Evolutionary conservation across 2,113 vertebrate genomes (phyloP), one percentile per base, ranked within the genome.

Genomic region (Anolis carolinensis): DNA sequence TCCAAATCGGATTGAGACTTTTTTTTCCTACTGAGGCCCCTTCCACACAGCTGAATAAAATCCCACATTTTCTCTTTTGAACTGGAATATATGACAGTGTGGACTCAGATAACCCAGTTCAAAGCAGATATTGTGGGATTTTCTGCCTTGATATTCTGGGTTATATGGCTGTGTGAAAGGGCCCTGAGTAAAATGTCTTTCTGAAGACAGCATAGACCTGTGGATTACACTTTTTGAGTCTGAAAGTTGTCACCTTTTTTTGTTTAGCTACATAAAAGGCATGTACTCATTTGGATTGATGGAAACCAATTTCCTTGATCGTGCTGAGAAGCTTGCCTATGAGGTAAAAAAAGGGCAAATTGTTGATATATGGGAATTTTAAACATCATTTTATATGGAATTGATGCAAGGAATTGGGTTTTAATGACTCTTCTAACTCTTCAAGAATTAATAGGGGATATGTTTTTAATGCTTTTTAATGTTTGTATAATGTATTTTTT

Each of bases 201-300:
- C 14, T 63, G 9, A 25, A 62, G 44, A 14, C 16, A 6, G n/a
- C 55, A 2, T 63, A 48, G 3, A 6, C 20, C 5, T 44, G 39
- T 0, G 30, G 68, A 2, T 44, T 59, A 70, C 67, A 71, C 7
- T 50, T 44, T 62, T 16, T 75, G 72, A 48, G 7, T 65, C 48
- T 86, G 2, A 77, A 2, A 30, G 87, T 88, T 86, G 79, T 13
- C 27, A 3, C 7, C 8, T 32, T 67, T 76, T n/a, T 89, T 87
- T 86, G 25, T 89, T 83, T 86, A 99, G 99, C 89, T 99, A 98
- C 0, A 96, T 99, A 83, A 98, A 98, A 85, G 98, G 98, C 83
- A 93, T 97, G 32, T 98, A 98, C 77, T 95, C 99, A 21, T 99
- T 99, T 39, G 99, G 98, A 50, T 94, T 99, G 6, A 90, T 99